Percentiles rank a stretch among this genome's conserved stretches.
phyloP scores from a whole-genome alignment of 1,140 invertebrate species.

The Vollenhovia emeryi region DNA sequence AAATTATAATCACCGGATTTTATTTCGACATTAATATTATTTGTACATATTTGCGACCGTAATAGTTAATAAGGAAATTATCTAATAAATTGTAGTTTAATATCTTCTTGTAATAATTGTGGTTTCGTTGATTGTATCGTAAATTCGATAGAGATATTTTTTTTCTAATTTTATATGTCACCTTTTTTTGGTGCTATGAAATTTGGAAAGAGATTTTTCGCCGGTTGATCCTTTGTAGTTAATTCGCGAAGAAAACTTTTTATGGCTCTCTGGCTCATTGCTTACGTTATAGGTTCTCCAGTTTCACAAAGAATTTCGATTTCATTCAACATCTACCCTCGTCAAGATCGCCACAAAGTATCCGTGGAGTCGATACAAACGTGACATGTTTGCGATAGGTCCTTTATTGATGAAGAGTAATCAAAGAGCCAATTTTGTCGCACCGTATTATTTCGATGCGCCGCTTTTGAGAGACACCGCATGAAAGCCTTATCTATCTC shows the following conservation, averaged over 20 bases:
- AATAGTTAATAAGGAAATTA: neutral
- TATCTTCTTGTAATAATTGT: neutral
- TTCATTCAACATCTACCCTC: neutral
- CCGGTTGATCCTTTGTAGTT: neutral
- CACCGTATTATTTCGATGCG: neutral
- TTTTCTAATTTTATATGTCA: neutral
- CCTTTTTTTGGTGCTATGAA: neutral
- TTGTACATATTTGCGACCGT: neutral
- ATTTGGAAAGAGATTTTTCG: neutral
- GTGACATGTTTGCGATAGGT: neutral
- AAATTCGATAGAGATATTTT: neutral
- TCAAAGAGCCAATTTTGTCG: neutral
- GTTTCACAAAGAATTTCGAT: slow-evolving; percentile 2
- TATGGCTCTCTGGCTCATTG: too few relatives aligned
- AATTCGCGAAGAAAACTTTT: slow-evolving; percentile 18
- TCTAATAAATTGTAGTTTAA: neutral
- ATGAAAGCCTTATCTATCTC: neutral
- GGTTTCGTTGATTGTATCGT: neutral
- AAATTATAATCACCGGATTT: neutral
- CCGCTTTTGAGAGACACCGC: neutral
- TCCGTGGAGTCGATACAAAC: neutral
- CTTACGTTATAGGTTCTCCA: neutral
- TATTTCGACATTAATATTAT: neutral
- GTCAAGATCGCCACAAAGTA: neutral
- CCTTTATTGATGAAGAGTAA: neutral